phyloP scores from a whole-genome alignment of 2,797 vertebrate genomes.

The Sebastes vulpes region DNA sequence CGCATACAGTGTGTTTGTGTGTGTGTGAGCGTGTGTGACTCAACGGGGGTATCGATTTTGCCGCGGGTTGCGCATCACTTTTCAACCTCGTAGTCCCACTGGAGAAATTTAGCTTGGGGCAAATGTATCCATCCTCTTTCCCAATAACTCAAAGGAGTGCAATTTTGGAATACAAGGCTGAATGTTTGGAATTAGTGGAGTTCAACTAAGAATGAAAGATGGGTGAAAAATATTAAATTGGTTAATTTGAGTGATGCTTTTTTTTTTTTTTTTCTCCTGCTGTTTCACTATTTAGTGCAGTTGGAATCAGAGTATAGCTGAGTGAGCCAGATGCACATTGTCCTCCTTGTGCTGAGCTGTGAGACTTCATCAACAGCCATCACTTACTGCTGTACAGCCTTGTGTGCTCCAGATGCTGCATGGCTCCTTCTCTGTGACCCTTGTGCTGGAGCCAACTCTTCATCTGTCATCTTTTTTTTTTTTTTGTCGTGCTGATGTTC shows the following conservation, averaged over 20 bases:
- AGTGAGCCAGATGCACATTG: background rate
- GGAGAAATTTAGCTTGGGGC: constrained; percentile 59
- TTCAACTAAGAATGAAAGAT: background rate
- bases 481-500: background rate
- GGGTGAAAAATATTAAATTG: background rate
- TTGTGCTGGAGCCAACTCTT: background rate
- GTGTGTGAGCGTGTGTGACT: constrained; percentile 28
- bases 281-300: background rate
- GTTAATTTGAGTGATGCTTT: background rate
- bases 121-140: constrained; percentile 26
- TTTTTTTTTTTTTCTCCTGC: too few relatives aligned
- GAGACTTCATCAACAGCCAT: background rate
- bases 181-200: constrained; percentile 8
- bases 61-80: constrained; percentile 72
- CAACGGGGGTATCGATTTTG: constrained; percentile 66
- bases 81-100: constrained; percentile 61
- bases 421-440: constrained; percentile 14
- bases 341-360: background rate
- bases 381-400: background rate
- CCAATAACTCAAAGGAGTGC: background rate
- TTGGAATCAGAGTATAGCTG: background rate
- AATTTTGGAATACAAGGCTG: background rate
- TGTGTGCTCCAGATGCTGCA: background rate
- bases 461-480: constrained; percentile 23
- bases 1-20: background rate